Conservation (phyloP, 2,113 vertebrate genomes). For the Semnornis frantzii region DNA sequence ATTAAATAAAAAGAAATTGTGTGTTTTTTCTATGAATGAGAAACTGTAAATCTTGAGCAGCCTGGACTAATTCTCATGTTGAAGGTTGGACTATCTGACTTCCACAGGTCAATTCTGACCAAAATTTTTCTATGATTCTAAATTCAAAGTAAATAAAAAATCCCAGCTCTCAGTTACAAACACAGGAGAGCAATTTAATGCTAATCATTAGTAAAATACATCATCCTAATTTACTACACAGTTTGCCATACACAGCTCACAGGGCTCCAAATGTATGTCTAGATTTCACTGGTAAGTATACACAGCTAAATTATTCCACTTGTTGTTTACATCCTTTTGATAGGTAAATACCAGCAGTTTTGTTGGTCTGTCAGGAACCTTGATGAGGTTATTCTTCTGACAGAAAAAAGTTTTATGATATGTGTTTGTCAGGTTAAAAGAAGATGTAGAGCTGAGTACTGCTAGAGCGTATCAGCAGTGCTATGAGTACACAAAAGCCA, state of each 20-base stretch:
- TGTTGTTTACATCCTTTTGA: accelerated
- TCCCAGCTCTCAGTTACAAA: background rate
- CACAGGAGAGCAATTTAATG: background rate
- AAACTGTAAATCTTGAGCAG: background rate
- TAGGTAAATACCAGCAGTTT: background rate
- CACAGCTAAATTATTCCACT: background rate
- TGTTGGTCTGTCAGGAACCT: background rate
- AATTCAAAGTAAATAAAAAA: background rate
- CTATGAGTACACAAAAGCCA: background rate
- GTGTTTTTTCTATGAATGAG: background rate
- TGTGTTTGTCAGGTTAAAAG: background rate
- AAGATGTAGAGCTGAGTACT: background rate
- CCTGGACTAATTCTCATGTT: background rate
- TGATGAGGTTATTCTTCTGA: background rate
- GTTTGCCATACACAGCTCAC: background rate
- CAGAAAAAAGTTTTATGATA: background rate
- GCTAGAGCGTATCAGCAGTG: background rate
- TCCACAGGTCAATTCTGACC: background rate
- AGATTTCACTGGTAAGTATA: background rate
- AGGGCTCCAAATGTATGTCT: background rate
- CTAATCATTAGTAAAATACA: background rate
- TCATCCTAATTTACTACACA: background rate
- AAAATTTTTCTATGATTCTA: background rate
- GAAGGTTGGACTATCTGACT: background rate
- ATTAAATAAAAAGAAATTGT: background rate